Conservation (phyloP, 2,113 vertebrate species). For the Macquaria ambigua region DNA sequence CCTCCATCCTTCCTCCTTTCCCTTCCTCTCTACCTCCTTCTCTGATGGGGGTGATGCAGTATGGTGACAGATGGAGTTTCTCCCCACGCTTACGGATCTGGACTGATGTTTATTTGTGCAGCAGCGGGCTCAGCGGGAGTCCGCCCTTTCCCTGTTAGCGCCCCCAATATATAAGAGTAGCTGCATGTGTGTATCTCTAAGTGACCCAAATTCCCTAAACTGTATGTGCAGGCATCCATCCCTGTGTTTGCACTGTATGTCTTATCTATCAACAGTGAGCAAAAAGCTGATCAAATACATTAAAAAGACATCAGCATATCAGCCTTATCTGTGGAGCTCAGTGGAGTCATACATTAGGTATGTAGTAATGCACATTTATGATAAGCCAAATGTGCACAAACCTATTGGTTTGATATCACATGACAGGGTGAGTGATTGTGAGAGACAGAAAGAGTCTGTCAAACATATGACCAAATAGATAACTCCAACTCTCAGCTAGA, state of each 20-base stretch:
- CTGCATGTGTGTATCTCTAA: not conserved
- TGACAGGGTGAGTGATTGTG: constrained; percentile 62
- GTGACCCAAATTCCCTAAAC: constrained; percentile 4
- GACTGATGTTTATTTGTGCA: constrained; percentile 53
- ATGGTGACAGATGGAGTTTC: constrained; percentile 60
- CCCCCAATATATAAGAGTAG: constrained; percentile 6
- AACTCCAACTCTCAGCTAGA: constrained; percentile 41
- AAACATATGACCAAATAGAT: constrained; percentile 64
- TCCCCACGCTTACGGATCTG: constrained; percentile 34
- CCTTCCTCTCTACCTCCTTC: constrained; percentile 20
- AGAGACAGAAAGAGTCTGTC: constrained; percentile 65
- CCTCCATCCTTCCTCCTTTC: constrained; percentile 29
- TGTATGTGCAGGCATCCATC: constrained; percentile 15
- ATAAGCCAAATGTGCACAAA: constrained; percentile 65
- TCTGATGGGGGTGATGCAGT: constrained; percentile 30
- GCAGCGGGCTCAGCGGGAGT: constrained; percentile 27
- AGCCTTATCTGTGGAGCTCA: constrained; percentile 50
- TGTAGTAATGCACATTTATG: constrained; percentile 71
- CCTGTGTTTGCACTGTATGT: constrained; percentile 12
- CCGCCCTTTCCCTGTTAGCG: constrained; percentile 18
- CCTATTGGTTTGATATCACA: constrained; percentile 61
- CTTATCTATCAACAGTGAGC: not conserved
- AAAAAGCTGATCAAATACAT: constrained; percentile 37
- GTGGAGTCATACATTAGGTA: constrained; percentile 61
- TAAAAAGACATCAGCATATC: constrained; percentile 1